Base-by-base conservation (phyloP, 2,888 invertebrate genomes). In the Polymixis flavicincta region DNA sequence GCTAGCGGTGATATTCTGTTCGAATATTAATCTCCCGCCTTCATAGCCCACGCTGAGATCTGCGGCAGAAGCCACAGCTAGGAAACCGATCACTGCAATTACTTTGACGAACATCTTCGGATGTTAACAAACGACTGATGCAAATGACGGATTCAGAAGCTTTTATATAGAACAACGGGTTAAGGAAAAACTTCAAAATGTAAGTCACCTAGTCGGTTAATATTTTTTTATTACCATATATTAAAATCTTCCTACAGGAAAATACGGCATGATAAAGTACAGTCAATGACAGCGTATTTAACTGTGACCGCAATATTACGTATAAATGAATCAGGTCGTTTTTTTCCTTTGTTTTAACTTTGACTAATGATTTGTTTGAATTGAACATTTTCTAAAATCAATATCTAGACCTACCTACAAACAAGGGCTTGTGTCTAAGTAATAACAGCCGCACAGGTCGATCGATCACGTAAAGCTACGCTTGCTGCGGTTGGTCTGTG, bases 221-320 rank as follows among this genome's bases (percentile, higher is more conserved):
- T 89, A 90, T 82, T 90, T 92, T 92, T 91, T 93, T 93, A 91
- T 90, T 92, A 88, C 85, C 89, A 90, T 90, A 87, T 68, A 89
- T 89, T 90, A 89, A 90, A 86, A 87, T 88, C 92, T 93, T 94
- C 95, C 94, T 94, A 89, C 91, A 95, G 95, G 95, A 95, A 96
- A 95, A 93, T 87, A 82, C 76, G 45, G 50, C 42, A 50, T 71
- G 74, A 77, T 83, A 63, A 74, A 52, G 88, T 91, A 91, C 90
- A 89, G 88, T 90, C 89, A 88, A 82, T 75, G 80, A 84, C 87
- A 82, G 81, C 84, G 81, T 80, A 57, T 67, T 74, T 55, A 71
- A 48, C 28, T 65, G 69, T 74, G 74, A 83, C 84, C 79, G 75
- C 78, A 78, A 54, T 54, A 66, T 77, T 83, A 82, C 79, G 74